A percentile compares a stretch with the other conserved stretches of the same genome.
These are phyloP conservation scores for Nemurella pictetii DNA, from an alignment of 2,888 invertebrate genomes.

Conservation along the genomic window DNA sequence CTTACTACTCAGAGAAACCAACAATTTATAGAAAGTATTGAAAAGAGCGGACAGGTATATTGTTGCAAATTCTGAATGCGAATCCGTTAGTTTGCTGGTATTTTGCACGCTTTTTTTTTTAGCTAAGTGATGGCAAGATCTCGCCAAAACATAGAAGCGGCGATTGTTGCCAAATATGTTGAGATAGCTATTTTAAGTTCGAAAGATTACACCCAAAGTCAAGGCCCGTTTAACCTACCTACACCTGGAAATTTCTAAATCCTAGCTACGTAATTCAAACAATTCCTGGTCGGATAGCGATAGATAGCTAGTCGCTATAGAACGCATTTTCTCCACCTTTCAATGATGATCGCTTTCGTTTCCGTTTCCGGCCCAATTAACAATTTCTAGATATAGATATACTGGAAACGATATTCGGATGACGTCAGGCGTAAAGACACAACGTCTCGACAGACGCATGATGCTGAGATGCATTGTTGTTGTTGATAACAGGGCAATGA, in stretches of 20 bases:
- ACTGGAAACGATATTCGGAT: neutral
- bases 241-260: neutral
- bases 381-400: neutral
- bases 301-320: neutral
- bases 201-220: neutral
- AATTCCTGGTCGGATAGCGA: neutral
- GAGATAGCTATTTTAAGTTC: neutral
- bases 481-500: slow-evolving; percentile 17
- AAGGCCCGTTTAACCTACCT: neutral
- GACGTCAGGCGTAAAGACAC: neutral
- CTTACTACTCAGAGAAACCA: too few species aligned
- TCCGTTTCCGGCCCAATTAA: neutral
- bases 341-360: neutral
- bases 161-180: neutral
- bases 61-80: neutral
- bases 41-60: neutral
- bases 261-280: neutral
- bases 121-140: neutral
- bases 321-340: neutral
- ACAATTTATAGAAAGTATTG: neutral
- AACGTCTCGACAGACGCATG: neutral
- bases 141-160: neutral
- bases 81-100: neutral
- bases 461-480: neutral
- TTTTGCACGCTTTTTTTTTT: neutral